Evolutionary conservation across 2,113 vertebrate species (phyloP), one percentile per base, ranked within the genome.

Genomic region (Cepphus grylle): DNA sequence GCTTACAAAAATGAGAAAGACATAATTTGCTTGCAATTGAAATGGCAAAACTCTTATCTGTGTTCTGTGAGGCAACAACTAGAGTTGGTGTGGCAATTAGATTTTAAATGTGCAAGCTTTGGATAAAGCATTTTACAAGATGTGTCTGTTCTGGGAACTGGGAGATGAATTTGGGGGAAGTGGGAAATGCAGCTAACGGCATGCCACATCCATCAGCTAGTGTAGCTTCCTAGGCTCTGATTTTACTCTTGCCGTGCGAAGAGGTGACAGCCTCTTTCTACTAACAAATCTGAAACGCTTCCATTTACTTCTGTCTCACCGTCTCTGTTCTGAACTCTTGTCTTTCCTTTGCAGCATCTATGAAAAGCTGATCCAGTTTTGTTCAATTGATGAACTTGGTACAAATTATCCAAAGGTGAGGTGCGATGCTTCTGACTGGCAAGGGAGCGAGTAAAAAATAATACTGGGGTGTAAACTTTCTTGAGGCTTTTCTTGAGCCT

Each of bases 311-410:
- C 27, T 27, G 0, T 32, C 47, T 90, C 52, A 4, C 32, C 77
- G 67, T 4, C 62, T 93, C n/a, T 85, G 30, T 53, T 78, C 55
- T 94, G 62, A 94, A 38, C 56, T 92, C 53, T 56, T 67, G 47
- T 34, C 95, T 69, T 88, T 80, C 65, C 73, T 94, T 97, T 98
- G 66, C 94, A 99, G 99, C 96, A 99, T 99, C 97, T 99, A 99
- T 50, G 99, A 99, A 96, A 99, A 99, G 91, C 98, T 99, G 81
- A 99, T 99, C 96, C 99, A 99, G 98, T 99, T 99, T 96, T 99
- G 99, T 94, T 97, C 99, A 6, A 99, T 99, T 38, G 99, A 99
- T 78, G 99, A 99, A 90, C 98, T 99, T 0, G 99, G 99, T 92
- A 99, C 99, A 5, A 99, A 99, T 98, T 99, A 99, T 88, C 99